Evolutionary conservation across 2,888 invertebrate genomes (phyloP).

Genomic region (Embidobia sp.): DNA sequence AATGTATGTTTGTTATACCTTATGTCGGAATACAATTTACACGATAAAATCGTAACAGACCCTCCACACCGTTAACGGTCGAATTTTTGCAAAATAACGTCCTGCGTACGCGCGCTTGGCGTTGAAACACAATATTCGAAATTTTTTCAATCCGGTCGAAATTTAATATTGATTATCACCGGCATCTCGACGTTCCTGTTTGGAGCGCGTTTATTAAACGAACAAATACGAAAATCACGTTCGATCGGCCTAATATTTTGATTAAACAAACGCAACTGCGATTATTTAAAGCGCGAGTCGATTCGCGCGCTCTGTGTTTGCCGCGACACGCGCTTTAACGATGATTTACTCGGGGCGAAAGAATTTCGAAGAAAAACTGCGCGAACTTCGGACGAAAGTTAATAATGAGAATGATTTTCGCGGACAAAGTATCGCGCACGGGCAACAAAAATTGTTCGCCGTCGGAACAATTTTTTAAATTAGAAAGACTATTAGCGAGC

Average conservation of each 20-base stretch:
- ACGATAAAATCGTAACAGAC: conserved; percentile 19
- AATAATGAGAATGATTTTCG: conserved; percentile 22
- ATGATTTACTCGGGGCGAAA: not conserved
- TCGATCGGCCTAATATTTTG: conserved; percentile 12
- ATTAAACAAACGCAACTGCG: conserved; percentile 9
- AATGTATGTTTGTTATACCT: conserved; percentile 4
- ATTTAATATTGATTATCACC: no score
- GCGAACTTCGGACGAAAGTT: conserved; percentile 8
- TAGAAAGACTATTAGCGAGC: conserved; percentile 23
- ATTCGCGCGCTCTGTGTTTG: not conserved
- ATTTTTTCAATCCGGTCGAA: conserved; percentile 5
- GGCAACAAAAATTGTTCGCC: conserved; percentile 10
- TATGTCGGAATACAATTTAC: not conserved
- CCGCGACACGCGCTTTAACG: conserved; percentile 6
- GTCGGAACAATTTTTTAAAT: conserved; percentile 20
- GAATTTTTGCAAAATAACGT: not conserved
- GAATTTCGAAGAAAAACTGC: not conserved
- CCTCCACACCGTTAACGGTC: not conserved
- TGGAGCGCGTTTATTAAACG: conserved; percentile 4
- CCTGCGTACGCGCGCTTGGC: not conserved
- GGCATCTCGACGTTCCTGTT: no score
- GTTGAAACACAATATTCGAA: conserved; percentile 5
- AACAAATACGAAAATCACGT: conserved; percentile 17
- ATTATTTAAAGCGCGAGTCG: not conserved
- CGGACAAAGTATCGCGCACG: not conserved